A percentile compares a stretch with the other conserved stretches of the same genome.
These are phyloP conservation scores for Temnothorax ravouxi DNA, from an alignment of 2,888 invertebrate genomes.

Conservation along the genomic window DNA sequence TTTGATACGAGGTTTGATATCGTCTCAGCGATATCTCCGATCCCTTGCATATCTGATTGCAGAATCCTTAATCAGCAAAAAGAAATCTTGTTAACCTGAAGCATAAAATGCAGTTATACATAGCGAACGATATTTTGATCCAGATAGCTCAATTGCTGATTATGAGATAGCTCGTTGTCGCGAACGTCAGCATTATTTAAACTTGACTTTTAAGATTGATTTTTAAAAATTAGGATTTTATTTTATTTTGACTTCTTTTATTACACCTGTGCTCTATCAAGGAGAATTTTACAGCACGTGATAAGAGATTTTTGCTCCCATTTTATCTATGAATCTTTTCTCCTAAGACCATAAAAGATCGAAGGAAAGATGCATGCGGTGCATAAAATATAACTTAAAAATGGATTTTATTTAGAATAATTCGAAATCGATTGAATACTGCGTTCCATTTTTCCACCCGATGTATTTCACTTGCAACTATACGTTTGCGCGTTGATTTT, in stretches of 20 bases:
- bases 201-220: background rate
- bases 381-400: slow-evolving; percentile 11
- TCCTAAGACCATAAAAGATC: background rate
- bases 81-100: background rate
- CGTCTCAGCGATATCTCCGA: background rate
- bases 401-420: slow-evolving; percentile 27
- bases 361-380: background rate
- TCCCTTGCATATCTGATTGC: background rate
- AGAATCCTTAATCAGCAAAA: background rate
- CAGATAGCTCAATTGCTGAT: background rate
- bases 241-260: background rate
- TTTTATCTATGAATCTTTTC: background rate
- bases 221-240: background rate
- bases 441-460: slow-evolving; percentile 5
- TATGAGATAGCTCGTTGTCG: background rate
- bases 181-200: background rate
- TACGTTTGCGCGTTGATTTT: slow-evolving; percentile 26
- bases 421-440: slow-evolving; percentile 10
- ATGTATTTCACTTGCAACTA: slow-evolving; percentile 1
- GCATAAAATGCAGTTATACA: background rate
- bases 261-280: background rate
- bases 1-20: background rate
- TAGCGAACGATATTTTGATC: background rate
- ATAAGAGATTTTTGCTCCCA: background rate
- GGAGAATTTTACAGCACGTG: background rate